A percentile compares a stretch with the other conserved stretches of the same genome.
Evolutionary conservation across 2,888 invertebrate species (phyloP).

Genomic region (Ptychoptera contaminata): DNA sequence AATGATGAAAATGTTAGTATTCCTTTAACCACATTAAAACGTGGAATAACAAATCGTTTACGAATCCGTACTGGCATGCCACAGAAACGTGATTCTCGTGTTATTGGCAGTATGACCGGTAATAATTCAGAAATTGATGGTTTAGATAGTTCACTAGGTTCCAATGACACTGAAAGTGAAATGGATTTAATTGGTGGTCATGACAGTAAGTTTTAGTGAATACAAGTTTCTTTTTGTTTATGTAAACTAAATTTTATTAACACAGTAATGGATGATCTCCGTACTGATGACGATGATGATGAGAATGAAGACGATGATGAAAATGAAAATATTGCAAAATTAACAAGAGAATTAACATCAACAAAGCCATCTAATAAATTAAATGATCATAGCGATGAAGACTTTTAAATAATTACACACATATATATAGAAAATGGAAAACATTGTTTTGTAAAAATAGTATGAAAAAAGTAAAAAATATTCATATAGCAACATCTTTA

Average conservation of each 20-base stretch:
- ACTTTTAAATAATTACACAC: constrained; percentile 7
- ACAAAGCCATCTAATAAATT: background rate
- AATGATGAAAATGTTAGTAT: background rate
- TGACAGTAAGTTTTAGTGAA: constrained; percentile 15
- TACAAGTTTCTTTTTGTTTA: constrained; percentile 5
- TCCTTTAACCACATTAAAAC: background rate
- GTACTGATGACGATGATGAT: constrained; percentile 24
- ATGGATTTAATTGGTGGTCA: constrained; percentile 21
- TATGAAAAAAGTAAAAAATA: too few relatives aligned
- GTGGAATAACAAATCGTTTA: background rate
- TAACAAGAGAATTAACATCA: background rate
- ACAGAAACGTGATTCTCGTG: background rate
- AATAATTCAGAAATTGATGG: constrained; percentile 16
- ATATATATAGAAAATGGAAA: too few relatives aligned
- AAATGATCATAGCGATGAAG: constrained; percentile 11
- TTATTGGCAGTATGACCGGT: constrained; percentile 9
- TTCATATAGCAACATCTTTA: too few relatives aligned
- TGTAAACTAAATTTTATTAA: background rate
- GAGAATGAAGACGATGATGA: background rate
- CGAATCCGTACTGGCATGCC: background rate
- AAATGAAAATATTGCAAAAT: background rate
- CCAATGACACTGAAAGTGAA: constrained; percentile 24
- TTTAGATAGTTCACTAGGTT: constrained; percentile 26
- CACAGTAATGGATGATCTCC: constrained; percentile 20
- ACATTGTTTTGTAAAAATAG: too few relatives aligned